These are phyloP conservation scores for Fregetta grallaria DNA, from an alignment of 2,113 vertebrate genomes.

Conservation along the genomic window DNA sequence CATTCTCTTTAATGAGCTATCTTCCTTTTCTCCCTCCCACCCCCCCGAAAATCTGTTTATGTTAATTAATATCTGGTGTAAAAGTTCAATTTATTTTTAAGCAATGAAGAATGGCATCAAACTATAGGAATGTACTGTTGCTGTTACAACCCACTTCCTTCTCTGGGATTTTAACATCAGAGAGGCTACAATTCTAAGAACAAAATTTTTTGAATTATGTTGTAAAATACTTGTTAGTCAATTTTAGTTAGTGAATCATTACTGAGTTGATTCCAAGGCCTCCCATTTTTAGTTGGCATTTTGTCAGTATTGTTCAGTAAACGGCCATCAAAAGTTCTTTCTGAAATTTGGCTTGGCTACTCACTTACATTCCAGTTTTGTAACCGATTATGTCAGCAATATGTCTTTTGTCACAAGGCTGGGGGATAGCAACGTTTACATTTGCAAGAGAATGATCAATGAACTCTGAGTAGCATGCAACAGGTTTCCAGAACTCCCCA, in stretches of 20 bases:
- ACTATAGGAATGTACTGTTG: accelerated
- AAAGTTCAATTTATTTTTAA: neutral
- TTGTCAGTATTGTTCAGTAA: neutral
- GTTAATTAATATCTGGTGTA: neutral
- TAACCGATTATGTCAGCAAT: neutral
- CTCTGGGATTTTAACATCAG: neutral
- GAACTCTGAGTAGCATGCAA: neutral
- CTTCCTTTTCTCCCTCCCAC: accelerated
- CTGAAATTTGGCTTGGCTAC: neutral
- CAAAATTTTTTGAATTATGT: neutral
- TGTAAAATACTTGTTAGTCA: neutral
- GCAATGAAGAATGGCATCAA: neutral
- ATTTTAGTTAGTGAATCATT: neutral
- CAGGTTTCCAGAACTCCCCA: neutral
- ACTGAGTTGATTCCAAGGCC: neutral
- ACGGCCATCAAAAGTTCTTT: neutral
- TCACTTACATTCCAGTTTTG: neutral
- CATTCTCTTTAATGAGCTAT: neutral
- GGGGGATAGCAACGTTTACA: neutral
- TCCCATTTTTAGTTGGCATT: neutral
- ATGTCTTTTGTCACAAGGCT: neutral
- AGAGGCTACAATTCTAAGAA: neutral
- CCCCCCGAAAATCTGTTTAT: neutral
- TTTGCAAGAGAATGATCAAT: neutral
- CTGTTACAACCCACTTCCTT: neutral